Percentiles rank a stretch among this genome's conserved stretches.
Evolutionary conservation across 1,140 invertebrate genomes (phyloP).

Genomic region (Drosophila athabasca): DNA sequence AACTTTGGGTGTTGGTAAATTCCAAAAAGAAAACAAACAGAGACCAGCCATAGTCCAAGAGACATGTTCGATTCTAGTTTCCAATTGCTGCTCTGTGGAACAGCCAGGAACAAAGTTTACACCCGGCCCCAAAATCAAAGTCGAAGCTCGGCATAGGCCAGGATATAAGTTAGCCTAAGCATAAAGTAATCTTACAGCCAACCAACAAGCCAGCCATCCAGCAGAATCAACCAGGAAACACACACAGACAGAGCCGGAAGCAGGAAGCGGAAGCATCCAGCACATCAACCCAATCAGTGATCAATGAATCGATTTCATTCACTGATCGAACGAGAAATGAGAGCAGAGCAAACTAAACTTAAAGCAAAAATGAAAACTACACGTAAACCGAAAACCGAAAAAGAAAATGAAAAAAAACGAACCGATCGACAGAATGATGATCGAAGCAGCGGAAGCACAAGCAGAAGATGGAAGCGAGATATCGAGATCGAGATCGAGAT

Average conservation of each 20-base stretch:
- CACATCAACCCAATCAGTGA: slow-evolving; percentile 31
- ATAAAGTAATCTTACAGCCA: slow-evolving; percentile 33
- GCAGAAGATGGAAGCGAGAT: slow-evolving; percentile 40
- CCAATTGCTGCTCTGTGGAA: slow-evolving; percentile 31
- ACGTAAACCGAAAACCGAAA: slow-evolving; percentile 27
- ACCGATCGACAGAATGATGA: slow-evolving; percentile 26
- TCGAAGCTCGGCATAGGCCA: slow-evolving; percentile 20
- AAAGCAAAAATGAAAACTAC: slow-evolving; percentile 40
- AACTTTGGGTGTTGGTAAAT: slow-evolving; percentile 61
- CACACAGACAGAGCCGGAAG: slow-evolving; percentile 34
- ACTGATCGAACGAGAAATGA: slow-evolving; percentile 35
- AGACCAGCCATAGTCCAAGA: slow-evolving; percentile 56
- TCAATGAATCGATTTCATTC: slow-evolving; percentile 44
- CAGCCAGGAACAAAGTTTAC: slow-evolving; percentile 68
- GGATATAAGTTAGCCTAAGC: slow-evolving; percentile 53
- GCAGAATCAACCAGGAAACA: slow-evolving; percentile 34
- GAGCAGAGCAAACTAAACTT: slow-evolving; percentile 55
- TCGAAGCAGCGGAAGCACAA: slow-evolving; percentile 14
- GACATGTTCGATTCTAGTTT: slow-evolving; percentile 47
- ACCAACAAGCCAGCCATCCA: slow-evolving; percentile 15
- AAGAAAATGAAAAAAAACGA: slow-evolving; percentile 10
- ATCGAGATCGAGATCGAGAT: slow-evolving; percentile 25
- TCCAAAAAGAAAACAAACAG: slow-evolving; percentile 38
- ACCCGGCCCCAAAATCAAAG: slow-evolving; percentile 16
- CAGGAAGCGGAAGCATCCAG: slow-evolving; percentile 21